Conservation (phyloP, 2,888 invertebrate genomes). For the Cephus sareptanus region DNA sequence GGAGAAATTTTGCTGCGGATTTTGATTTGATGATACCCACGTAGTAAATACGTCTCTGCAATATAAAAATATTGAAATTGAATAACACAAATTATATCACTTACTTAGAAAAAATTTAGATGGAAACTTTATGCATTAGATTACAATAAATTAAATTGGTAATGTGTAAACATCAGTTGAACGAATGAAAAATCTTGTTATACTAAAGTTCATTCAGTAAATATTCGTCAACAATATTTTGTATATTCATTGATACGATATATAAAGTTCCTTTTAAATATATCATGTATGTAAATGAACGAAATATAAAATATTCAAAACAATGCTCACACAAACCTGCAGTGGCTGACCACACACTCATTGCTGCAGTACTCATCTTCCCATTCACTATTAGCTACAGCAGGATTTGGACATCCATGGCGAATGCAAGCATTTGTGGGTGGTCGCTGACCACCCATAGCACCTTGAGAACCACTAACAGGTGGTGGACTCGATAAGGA, state of each 20-base stretch:
- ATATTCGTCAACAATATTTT: too few species aligned
- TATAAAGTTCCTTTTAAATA: too few species aligned
- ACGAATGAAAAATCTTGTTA: too few species aligned
- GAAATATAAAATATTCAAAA: constrained; percentile 23
- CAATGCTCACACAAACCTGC: constrained; percentile 74
- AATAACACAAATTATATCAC: not conserved
- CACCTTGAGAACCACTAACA: constrained; percentile 47
- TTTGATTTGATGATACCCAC: constrained; percentile 89
- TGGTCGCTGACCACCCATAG: constrained; percentile 50
- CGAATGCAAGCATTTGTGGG: constrained; percentile 77
- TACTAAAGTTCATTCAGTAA: too few species aligned
- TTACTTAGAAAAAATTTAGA: too few species aligned
- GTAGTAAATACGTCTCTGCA: constrained; percentile 90
- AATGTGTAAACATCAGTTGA: too few species aligned
- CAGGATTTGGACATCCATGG: constrained; percentile 90
- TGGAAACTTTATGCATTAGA: too few species aligned
- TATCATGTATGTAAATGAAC: not conserved
- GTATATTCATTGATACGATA: too few species aligned
- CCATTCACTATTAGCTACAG: constrained; percentile 93
- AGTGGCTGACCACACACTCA: constrained; percentile 96
- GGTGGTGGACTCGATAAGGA: constrained; percentile 56
- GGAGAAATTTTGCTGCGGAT: constrained; percentile 81
- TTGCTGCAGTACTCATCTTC: constrained; percentile 97
- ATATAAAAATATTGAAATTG: constrained; percentile 22
- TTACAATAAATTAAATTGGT: too few species aligned